phyloP scores from a whole-genome alignment of 1,140 invertebrate genomes.

The Drosophila repletoides region DNA sequence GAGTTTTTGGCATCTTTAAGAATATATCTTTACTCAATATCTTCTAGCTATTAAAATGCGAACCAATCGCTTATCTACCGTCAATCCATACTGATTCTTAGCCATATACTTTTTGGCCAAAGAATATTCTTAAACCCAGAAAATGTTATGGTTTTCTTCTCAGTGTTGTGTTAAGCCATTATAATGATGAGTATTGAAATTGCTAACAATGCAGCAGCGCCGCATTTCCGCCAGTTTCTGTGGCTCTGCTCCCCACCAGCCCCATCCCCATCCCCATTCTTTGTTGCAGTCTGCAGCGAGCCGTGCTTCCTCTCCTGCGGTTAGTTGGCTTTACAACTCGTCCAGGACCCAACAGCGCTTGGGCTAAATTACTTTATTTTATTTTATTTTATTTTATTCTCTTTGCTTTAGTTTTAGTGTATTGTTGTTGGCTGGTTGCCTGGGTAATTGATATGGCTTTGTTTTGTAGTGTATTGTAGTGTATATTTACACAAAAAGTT shows the following conservation, averaged over 20 bases:
- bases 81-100: too few relatives aligned
- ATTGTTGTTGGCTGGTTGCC: slow-evolving; percentile 28
- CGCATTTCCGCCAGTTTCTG: slow-evolving; percentile 43
- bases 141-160: not conserved
- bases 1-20: too few relatives aligned
- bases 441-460: slow-evolving; percentile 74
- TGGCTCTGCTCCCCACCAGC: not conserved
- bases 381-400: not conserved
- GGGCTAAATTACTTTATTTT: slow-evolving; percentile 66
- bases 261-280: not conserved
- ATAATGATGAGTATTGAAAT: slow-evolving; percentile 72
- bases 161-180: slow-evolving; percentile 21
- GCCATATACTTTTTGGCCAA: too few relatives aligned
- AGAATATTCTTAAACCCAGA: too few relatives aligned
- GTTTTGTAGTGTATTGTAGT: slow-evolving; percentile 30
- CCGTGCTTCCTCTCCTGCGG: slow-evolving; percentile 62
- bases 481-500: too few relatives aligned
- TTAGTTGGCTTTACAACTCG: slow-evolving; percentile 61
- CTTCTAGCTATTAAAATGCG: too few relatives aligned
- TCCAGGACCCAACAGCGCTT: slow-evolving; percentile 50
- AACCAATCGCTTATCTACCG: too few relatives aligned
- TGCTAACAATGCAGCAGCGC: slow-evolving; percentile 53
- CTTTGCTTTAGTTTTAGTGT: not conserved
- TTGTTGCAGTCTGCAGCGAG: slow-evolving; percentile 2
- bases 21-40: too few relatives aligned